Evolutionary conservation across 2,113 vertebrate species (phyloP), one percentile per base, ranked within the genome.

Genomic region (Leucosticte australis): DNA sequence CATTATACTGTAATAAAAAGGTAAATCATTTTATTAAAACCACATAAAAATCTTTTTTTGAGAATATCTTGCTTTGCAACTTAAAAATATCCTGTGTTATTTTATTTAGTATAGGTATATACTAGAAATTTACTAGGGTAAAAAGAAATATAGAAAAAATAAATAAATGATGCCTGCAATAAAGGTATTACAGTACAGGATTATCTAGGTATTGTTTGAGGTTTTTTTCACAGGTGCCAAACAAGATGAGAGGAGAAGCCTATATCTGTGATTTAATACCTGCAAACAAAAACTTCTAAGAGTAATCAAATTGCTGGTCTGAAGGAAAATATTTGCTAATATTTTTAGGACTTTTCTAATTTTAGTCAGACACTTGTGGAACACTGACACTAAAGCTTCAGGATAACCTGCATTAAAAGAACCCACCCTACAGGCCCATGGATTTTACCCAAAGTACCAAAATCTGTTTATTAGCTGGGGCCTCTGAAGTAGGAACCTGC

Each of bases 391-490:
- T 69, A 74, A 31, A 69, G 2, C 10, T 60, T 90, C 30, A 68
- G 22, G 13, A 79, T 21, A 46, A 63, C 30, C 11, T 57, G 5
- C 15, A 41, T 41, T 55, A 46, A 30, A 50, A 18, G 2, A 18
- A 1, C 0, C 2, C 9, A 26, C 4, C 6, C 20, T 12, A 53
- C 0, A 59, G 8, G 6, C 55, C 31, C 35, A 27, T 10, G 26
- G 5, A 47, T 73, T 83, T 95, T 47, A 50, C 10, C 9, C 39
- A 9, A 7, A 42, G 4, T 31, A 13, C 7, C 10, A 21, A n/a
- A 47, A 18, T 42, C 28, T 87, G 22, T 52, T 56, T 60, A 31
- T 23, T 37, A 42, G 22, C 11, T 24, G 47, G 47, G 28, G 7
- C 7, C 5, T 60, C 59, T 65, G 15, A 41, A 44, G 28, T 17